phyloP scores from a whole-genome alignment of 1,140 invertebrate genomes.

The Bombus ignitus region DNA sequence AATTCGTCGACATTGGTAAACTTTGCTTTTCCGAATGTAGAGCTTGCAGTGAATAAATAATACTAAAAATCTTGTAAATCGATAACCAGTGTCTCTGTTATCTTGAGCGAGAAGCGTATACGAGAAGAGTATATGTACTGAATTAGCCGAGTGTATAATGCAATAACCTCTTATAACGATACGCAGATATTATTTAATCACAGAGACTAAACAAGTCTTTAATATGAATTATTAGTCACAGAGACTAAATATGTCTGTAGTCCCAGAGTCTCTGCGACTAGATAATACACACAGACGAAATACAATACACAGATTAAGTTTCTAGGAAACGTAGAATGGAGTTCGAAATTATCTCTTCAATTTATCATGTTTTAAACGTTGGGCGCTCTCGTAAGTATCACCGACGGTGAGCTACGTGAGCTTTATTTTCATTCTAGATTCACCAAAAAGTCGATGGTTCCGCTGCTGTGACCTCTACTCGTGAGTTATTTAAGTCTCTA shows the following conservation, averaged over 20 bases:
- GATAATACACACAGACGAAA: not conserved
- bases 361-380: not conserved
- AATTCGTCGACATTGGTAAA: not conserved
- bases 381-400: not conserved
- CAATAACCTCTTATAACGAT: not conserved
- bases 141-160: not conserved
- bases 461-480: not conserved
- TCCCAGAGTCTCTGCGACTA: not conserved
- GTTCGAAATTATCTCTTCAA: not conserved
- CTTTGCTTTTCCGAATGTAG: not conserved
- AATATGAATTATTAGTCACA: not conserved
- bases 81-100: not conserved
- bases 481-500: not conserved
- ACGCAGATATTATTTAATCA: not conserved
- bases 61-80: not conserved
- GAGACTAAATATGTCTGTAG: no score
- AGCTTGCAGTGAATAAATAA: not conserved
- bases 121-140: not conserved
- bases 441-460: not conserved
- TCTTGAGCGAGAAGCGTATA: not conserved
- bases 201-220: not conserved
- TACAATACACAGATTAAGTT: not conserved
- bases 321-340: not conserved
- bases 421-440: slow-evolving; percentile 1
- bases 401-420: not conserved